Conservation (phyloP, 2,888 invertebrate species). For the Dasysyrphus tricinctus region DNA sequence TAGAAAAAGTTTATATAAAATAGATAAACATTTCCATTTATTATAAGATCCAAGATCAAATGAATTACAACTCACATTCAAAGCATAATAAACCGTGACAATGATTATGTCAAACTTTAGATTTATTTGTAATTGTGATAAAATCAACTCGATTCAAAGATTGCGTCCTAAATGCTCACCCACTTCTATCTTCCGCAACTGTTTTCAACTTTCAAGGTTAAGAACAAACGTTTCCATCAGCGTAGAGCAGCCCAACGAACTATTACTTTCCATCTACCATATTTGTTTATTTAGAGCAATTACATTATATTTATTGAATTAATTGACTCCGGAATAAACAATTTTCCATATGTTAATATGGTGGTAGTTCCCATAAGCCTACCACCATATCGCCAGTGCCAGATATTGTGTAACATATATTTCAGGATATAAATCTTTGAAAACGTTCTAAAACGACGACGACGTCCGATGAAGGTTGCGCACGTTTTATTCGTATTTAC, state of each 20-base stretch:
- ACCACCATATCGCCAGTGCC: neutral
- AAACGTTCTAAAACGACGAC: conserved; percentile 11
- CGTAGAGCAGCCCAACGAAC: neutral
- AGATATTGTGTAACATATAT: conserved; percentile 26
- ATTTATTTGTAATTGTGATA: conserved; percentile 18
- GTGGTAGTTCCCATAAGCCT: conserved; percentile 10
- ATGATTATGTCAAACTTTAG: neutral
- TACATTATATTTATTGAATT: conserved; percentile 13
- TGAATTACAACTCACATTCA: neutral
- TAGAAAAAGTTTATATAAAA: neutral
- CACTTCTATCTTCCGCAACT: conserved; percentile 16
- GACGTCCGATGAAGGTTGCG: no score
- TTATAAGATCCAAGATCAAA: neutral
- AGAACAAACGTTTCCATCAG: conserved; percentile 4
- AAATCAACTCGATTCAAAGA: neutral
- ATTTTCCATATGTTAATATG: neutral
- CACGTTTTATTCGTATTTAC: conserved; percentile 27
- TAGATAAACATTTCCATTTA: neutral
- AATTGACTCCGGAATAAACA: conserved; percentile 52
- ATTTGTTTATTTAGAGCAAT: conserved; percentile 45
- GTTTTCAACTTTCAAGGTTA: conserved; percentile 32
- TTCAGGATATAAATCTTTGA: conserved; percentile 47
- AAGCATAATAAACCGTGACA: neutral
- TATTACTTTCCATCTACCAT: conserved; percentile 11
- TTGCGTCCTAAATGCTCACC: neutral